These are phyloP conservation scores for Phocides pigmalion DNA, from an alignment of 1,140 invertebrate genomes.

Conservation along the genomic window DNA sequence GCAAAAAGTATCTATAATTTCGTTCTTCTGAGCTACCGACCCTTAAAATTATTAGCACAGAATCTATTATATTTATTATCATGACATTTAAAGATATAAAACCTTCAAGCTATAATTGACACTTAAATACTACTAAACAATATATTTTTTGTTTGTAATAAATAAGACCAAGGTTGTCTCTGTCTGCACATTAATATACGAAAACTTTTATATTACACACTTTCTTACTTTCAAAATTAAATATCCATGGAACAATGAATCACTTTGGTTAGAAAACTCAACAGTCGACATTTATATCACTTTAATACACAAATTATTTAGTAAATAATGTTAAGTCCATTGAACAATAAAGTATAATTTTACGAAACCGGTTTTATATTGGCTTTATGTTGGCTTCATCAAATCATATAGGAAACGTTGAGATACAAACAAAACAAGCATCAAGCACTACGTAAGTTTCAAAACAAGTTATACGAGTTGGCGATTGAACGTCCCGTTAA, in stretches of 20 bases:
- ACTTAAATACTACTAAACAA: not conserved
- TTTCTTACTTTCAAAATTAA: no score
- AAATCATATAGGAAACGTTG: constrained; percentile 22
- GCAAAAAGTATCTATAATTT: constrained; percentile 25
- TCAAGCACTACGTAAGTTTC: constrained; percentile 14
- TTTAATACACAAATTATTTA: no score
- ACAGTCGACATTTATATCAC: no score
- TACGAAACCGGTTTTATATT: constrained; percentile 18
- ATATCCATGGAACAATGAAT: no score
- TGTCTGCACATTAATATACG: no score
- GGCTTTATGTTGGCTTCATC: constrained; percentile 5
- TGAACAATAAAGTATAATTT: constrained; percentile 13
- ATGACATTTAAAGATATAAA: constrained; percentile 12
- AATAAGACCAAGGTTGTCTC: not conserved
- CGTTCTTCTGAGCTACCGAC: constrained; percentile 6
- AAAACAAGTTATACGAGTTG: constrained; percentile 45
- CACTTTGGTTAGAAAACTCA: no score
- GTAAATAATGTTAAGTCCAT: not conserved
- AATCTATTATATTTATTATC: constrained; percentile 17
- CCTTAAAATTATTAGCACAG: constrained; percentile 19
- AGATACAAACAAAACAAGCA: constrained; percentile 14
- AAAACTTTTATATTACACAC: no score
- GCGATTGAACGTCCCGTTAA: constrained; percentile 59
- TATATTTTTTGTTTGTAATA: not conserved
- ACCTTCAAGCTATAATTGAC: constrained; percentile 3